Evolutionary conservation across 2,888 invertebrate genomes (phyloP).

Genomic region (Aspidapion aeneum): DNA sequence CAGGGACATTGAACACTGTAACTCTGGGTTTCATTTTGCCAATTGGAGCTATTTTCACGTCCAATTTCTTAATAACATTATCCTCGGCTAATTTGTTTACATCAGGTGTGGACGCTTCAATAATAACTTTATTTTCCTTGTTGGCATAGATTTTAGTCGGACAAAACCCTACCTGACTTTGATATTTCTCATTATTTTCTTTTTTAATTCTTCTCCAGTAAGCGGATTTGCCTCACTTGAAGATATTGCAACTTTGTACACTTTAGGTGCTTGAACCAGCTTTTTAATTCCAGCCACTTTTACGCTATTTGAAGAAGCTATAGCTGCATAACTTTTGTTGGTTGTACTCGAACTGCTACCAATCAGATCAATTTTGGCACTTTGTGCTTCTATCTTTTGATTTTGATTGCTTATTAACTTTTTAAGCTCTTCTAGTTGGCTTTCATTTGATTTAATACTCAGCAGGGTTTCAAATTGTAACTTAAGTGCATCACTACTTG

Average conservation of each 20-base stretch:
- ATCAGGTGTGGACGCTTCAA: neutral
- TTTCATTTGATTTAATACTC: neutral
- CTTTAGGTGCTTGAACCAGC: neutral
- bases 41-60: neutral
- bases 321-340: neutral
- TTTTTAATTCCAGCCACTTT: slow-evolving; percentile 1
- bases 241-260: neutral
- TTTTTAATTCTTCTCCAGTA: neutral
- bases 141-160: slow-evolving; percentile 2
- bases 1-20: slow-evolving; percentile 4
- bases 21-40: slow-evolving; percentile 2
- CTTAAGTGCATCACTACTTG: neutral
- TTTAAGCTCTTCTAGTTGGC: neutral
- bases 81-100: neutral
- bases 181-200: neutral
- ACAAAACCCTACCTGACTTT: slow-evolving; percentile 2
- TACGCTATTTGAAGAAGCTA: neutral
- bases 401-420: neutral
- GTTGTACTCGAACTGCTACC: too few species aligned
- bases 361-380: neutral
- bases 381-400: neutral
- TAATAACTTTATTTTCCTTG: slow-evolving; percentile 3
- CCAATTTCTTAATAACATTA: neutral
- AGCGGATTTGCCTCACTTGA: neutral
- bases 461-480: neutral